These are phyloP conservation scores for Aurelia sp. DNA, from an alignment of 30 jellyfish, hydroid and myxozoan genomes.

Conservation along the genomic window DNA sequence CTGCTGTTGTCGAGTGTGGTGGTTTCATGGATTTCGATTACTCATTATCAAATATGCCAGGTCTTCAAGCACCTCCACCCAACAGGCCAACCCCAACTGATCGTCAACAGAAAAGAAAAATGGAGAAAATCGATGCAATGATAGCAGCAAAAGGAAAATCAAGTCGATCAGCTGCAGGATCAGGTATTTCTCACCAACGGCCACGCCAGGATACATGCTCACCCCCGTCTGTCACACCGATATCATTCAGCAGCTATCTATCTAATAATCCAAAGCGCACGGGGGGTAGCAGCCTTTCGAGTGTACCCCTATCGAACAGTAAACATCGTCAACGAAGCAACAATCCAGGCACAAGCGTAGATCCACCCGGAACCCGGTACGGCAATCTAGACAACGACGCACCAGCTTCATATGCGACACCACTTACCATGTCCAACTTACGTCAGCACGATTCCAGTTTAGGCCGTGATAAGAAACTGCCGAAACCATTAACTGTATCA, in stretches of 20 bases:
- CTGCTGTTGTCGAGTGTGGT: constrained; percentile 99
- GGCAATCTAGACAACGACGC: constrained; percentile 78
- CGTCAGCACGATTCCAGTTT: constrained; percentile 94
- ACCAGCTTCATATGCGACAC: constrained; percentile 65
- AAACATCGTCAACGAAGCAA: constrained; percentile 68
- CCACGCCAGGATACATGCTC: constrained; percentile 77
- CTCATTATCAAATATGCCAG: constrained; percentile 90
- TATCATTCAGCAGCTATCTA: constrained; percentile 92
- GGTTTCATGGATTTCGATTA: constrained; percentile 98
- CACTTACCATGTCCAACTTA: constrained; percentile 93
- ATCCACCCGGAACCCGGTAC: constrained; percentile 53
- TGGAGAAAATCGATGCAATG: constrained; percentile 97
- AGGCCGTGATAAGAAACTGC: constrained; percentile 82
- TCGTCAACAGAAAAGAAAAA: constrained; percentile 59
- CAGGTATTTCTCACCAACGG: constrained; percentile 53
- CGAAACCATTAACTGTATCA: constrained; percentile 87
- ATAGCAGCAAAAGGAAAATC: constrained; percentile 82
- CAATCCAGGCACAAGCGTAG: constrained; percentile 40
- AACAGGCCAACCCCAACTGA: constrained; percentile 60
- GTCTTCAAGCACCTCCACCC: constrained; percentile 78
- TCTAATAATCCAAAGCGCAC: constrained; percentile 73
- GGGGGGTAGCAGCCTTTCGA: constrained; percentile 82
- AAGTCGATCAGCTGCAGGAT: constrained; percentile 61
- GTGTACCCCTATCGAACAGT: constrained; percentile 52
- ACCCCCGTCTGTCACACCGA: constrained; percentile 81